A percentile compares a stretch with the other conserved stretches of the same genome.
Conservation (phyloP, 2,113 vertebrate species). For the Chaenocephalus aceratus region DNA sequence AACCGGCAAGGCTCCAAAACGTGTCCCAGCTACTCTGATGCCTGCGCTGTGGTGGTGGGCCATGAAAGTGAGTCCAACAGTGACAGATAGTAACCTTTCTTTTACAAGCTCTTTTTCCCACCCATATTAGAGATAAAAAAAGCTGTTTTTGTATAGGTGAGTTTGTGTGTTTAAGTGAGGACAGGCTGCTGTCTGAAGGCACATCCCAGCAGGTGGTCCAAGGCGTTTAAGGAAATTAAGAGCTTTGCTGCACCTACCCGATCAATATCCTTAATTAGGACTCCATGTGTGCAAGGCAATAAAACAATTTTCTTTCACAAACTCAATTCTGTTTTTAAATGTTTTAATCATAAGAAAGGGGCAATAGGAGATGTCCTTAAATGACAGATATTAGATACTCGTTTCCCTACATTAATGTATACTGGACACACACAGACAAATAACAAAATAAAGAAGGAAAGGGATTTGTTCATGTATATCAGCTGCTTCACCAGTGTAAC, state of each 20-base stretch:
- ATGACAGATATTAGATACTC: background rate
- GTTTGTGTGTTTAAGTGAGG: constrained; percentile 5
- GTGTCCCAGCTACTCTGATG: constrained; percentile 89
- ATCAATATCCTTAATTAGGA: constrained; percentile 63
- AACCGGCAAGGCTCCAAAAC: constrained; percentile 89
- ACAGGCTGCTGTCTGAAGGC: constrained; percentile 68
- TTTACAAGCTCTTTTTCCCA: background rate
- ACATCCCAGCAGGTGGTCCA: constrained; percentile 63
- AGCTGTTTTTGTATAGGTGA: background rate
- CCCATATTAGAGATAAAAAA: background rate
- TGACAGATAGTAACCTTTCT: constrained; percentile 30
- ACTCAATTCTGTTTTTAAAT: background rate
- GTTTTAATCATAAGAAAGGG: background rate
- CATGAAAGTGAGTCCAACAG: constrained; percentile 87
- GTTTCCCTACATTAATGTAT: background rate
- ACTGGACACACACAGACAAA: background rate
- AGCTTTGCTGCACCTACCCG: constrained; percentile 49
- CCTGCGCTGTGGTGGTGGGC: constrained; percentile 87
- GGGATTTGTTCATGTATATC: background rate
- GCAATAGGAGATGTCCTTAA: background rate
- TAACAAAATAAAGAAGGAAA: background rate
- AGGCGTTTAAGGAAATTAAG: constrained; percentile 61
- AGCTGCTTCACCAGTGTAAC: constrained; percentile 18
- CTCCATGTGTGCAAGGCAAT: constrained; percentile 48
- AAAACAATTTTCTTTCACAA: constrained; percentile 8